phyloP scores from a whole-genome alignment of 2,888 invertebrate species.

The Eremobia ochroleuca region DNA sequence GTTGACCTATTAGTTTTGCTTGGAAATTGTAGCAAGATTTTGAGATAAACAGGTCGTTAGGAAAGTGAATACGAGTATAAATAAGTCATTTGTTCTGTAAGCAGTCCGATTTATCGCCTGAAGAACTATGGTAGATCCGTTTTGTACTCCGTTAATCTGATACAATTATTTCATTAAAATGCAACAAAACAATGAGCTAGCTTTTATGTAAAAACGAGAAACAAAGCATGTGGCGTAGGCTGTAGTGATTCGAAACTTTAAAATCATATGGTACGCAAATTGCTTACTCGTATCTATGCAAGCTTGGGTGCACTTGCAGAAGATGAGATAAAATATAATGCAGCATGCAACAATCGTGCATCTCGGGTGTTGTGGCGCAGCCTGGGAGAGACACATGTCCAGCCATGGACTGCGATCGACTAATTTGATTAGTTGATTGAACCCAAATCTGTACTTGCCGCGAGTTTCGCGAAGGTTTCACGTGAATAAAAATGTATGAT shows the following conservation, averaged over 20 bases:
- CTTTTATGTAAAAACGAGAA: not conserved
- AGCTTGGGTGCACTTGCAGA: not conserved
- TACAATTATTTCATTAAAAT: not conserved
- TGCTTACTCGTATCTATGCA: not conserved
- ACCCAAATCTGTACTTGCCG: not conserved
- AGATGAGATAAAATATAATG: not conserved
- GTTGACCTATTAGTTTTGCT: constrained; percentile 4
- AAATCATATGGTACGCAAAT: not conserved
- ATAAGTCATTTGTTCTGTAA: not conserved
- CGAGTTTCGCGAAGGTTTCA: not conserved
- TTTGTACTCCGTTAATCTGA: not conserved
- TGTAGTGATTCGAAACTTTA: not conserved
- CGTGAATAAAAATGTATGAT: too few species aligned
- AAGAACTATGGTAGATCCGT: not conserved
- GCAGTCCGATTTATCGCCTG: not conserved
- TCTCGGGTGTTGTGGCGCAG: too few species aligned
- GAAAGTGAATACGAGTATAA: not conserved
- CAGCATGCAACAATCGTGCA: not conserved
- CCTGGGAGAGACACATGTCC: too few species aligned
- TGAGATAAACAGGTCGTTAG: not conserved
- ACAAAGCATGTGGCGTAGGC: not conserved
- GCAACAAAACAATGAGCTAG: not conserved
- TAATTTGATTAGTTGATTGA: not conserved
- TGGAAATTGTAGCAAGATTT: not conserved
- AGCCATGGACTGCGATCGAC: not conserved